Base-by-base conservation (phyloP, 2,888 invertebrate genomes). In the Oxystoma pomonae region DNA sequence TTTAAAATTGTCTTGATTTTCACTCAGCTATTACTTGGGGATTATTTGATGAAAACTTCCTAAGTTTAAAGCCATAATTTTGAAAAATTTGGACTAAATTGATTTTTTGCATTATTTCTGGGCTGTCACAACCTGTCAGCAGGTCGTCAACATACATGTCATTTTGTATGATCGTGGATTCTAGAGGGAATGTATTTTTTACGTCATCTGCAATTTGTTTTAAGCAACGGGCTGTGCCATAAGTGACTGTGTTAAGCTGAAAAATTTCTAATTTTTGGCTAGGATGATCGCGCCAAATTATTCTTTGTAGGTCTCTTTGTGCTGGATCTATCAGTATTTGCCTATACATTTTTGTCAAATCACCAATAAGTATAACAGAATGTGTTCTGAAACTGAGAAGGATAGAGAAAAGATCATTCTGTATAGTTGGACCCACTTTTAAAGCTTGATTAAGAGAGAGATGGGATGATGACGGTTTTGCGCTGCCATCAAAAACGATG, bases 301-400 rank as follows among this genome's bases (percentile, higher is more conserved):
- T 63, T 22, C 59, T 1, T 60, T 63, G 63, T 5, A 63, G 21
- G 59, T 59, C 35, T 20, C 50, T n/a, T 18, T 63, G 18, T 16
- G 59, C 56, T 7, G 21, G 49, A 20, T 59, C 12, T 5, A 63
- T 18, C 20, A 63, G 57, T 16, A 63, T 56, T 49, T 63, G 63
- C 5, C 63, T 12, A 22, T 63, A 63, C 57, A 63, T 59, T 57
- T 63, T 63, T 21, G 63, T 49, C 20, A 63, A n/a, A 19, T 63
- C 63, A 1, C 22, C 60, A 1, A 57, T 57, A 9, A 63, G 56
- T n/a, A 63, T 3, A 1, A 51, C 9, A 56, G 59, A 20, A 56
- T 63, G 63, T 49, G 53, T 55, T 50, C 63, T 20, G 18, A 60
- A 63, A 3, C 60, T 16, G 1, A 60, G 5, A 9, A 63, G 20